phyloP scores from a whole-genome alignment of 37 sponge, comb jelly and placozoan species.

The Aplysina aerophoba region DNA sequence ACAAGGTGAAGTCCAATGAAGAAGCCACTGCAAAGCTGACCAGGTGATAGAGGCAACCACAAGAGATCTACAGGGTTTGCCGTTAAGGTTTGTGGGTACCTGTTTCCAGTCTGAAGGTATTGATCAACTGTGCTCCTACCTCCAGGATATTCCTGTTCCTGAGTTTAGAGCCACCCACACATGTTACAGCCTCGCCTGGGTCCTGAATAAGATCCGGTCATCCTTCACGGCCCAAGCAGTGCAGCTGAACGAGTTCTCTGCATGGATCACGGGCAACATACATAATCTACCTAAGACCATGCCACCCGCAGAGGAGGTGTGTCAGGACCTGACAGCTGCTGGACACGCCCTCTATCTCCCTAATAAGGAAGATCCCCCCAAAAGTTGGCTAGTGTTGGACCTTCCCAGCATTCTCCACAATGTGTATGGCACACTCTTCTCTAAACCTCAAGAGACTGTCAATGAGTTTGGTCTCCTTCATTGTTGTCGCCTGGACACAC shows the following conservation, averaged over 20 bases:
- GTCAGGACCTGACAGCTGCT: constrained; percentile 16
- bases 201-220: too few species aligned
- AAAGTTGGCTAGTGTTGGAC: constrained; percentile 18
- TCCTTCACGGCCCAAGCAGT: too few species aligned
- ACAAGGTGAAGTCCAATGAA: too few species aligned
- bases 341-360: constrained; percentile 9
- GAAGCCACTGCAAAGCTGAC: too few species aligned
- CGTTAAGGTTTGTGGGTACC: too few species aligned
- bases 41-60: too few species aligned
- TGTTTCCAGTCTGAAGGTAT: too few species aligned
- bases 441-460: neutral
- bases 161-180: too few species aligned
- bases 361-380: neutral
- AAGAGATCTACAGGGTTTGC: too few species aligned
- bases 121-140: too few species aligned
- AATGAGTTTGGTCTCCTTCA: constrained; percentile 25
- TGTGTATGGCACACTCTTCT: constrained; percentile 21
- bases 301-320: constrained; percentile 12
- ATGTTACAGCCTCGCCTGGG: too few species aligned
- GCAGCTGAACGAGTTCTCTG: neutral
- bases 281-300: neutral
- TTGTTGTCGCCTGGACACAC: neutral
- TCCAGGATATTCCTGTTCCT: too few species aligned
- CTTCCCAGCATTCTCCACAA: constrained; percentile 10
- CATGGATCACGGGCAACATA: neutral